Evolutionary conservation across 2,888 invertebrate genomes (phyloP), one percentile per base, ranked within the genome.

Genomic region (Drosophila buzzatii): DNA sequence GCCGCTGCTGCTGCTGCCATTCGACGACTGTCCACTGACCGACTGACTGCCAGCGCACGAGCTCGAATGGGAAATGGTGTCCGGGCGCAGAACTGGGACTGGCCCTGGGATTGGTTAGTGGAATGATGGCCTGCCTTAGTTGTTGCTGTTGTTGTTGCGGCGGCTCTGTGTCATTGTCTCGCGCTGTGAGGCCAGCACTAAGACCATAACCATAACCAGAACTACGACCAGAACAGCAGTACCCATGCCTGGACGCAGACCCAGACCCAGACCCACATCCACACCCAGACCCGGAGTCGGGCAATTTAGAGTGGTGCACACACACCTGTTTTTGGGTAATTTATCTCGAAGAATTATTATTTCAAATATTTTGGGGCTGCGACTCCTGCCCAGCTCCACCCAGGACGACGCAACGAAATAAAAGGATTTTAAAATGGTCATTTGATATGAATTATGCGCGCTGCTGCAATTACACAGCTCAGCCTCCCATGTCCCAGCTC

Each of bases 331-430:
- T 92, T 90, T 82, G 82, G 86, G 93, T 91, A 92, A 91, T 93
- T 93, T 92, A 92, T 92, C 92, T 92, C 90, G 90, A 92, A 92
- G 93, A 92, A 93, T 92, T 92, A 92, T 92, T 92, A 93, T 92
- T 92, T 92, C 92, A 91, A 92, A 92, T 91, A 90, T 90, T 92
- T 90, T 84, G 87, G 65, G 85, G 85, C 82, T 86, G 82, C 53
- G 49, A 27, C 53, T 27, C 27, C 27, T 47, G 47, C 1, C 10
- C 39, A 3, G 5, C 64, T 47, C 68, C 41, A 27, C 27, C 20
- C 41, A 70, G 85, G 62, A 70, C 71, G 80, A 89, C 90, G 79
- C 89, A 87, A 80, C 79, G 83, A 92, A 91, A 91, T 91, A 92
- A 92, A 91, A 91, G 91, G 92, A 91, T 92, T 91, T 91, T 87